phyloP scores from a whole-genome alignment of 2,113 vertebrate species.

The Carollia perspicillata region DNA sequence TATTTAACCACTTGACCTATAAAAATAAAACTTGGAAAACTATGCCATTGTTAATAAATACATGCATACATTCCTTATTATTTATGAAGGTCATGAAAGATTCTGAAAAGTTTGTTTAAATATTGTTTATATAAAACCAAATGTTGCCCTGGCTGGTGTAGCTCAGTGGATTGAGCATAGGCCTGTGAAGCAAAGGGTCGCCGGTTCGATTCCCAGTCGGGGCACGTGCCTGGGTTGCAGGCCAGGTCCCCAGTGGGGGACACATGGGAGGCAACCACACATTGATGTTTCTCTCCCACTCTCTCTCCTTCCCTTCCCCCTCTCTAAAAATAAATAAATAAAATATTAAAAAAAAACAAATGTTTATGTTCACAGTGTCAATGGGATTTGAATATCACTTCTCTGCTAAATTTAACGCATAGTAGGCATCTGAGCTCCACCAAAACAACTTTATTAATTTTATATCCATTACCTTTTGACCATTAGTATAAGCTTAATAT shows the following conservation, averaged over 20 bases:
- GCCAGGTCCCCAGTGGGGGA: too few relatives aligned
- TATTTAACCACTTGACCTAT: not conserved
- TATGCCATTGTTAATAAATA: not conserved
- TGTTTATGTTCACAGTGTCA: not conserved
- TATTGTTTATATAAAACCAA: not conserved
- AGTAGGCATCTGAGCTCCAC: not conserved
- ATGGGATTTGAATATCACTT: not conserved
- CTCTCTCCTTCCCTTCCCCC: too few relatives aligned
- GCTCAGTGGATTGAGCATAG: too few relatives aligned
- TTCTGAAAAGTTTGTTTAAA: not conserved
- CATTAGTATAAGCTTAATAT: not conserved
- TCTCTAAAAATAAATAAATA: too few relatives aligned
- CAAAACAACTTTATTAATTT: not conserved
- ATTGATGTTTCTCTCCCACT: too few relatives aligned
- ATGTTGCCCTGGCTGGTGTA: too few relatives aligned
- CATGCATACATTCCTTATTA: not conserved
- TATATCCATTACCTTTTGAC: not conserved
- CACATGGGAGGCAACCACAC: too few relatives aligned
- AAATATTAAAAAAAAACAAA: too few relatives aligned
- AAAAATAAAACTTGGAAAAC: not conserved
- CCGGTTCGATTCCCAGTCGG: too few relatives aligned
- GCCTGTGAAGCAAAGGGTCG: too few relatives aligned
- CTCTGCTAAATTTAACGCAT: not conserved
- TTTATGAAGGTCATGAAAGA: not conserved
- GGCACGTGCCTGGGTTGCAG: too few relatives aligned